Evolutionary conservation across 2,113 vertebrate genomes (phyloP).

Genomic region (Colius striatus): DNA sequence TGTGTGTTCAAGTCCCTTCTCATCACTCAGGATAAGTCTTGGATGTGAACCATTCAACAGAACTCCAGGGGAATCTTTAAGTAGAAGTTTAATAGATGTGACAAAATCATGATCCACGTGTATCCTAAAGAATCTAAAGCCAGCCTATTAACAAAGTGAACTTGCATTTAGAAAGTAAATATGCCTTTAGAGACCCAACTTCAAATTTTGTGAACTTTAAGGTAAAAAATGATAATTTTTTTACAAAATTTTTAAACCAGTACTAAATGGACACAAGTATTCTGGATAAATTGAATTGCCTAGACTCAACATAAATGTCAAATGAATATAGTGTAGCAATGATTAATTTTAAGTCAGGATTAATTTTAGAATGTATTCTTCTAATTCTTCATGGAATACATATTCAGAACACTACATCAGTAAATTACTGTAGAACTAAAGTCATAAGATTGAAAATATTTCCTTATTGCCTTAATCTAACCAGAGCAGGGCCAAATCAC

Average conservation of each 20-base stretch:
- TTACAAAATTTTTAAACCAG: fast-evolving
- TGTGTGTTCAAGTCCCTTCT: not conserved
- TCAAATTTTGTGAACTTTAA: not conserved
- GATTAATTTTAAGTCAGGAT: not conserved
- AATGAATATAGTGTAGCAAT: not conserved
- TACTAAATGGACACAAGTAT: not conserved
- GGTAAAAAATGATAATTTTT: not conserved
- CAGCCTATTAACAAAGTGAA: not conserved
- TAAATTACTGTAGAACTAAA: not conserved
- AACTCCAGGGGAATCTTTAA: not conserved
- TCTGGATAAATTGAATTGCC: not conserved
- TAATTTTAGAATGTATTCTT: not conserved
- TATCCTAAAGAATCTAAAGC: not conserved
- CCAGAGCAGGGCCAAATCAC: not conserved
- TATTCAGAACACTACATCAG: not conserved
- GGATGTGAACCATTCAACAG: not conserved
- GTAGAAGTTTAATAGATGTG: not conserved
- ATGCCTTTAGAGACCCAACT: not conserved
- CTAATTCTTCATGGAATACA: not conserved
- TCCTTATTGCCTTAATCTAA: not conserved
- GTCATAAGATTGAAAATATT: not conserved
- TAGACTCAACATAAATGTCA: not conserved
- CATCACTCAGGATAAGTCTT: not conserved
- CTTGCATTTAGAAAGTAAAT: not conserved
- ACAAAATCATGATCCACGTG: not conserved